Percentiles rank a stretch among this genome's conserved stretches.
Evolutionary conservation across 2,888 invertebrate species (phyloP).

Genomic region (Microctonus hyperodae): DNA sequence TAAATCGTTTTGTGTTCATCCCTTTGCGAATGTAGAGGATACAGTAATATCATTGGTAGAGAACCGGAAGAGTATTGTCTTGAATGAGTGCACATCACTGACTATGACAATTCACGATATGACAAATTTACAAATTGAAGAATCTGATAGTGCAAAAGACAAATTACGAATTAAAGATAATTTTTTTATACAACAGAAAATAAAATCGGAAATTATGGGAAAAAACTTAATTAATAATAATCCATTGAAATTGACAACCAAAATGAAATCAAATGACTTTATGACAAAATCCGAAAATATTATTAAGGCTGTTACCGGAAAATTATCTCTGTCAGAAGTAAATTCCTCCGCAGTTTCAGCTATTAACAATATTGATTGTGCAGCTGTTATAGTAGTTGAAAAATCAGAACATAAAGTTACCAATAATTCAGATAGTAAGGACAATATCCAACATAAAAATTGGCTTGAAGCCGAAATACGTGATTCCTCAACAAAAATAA

Average conservation of each 20-base stretch:
- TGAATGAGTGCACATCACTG: neutral
- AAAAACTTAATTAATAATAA: neutral
- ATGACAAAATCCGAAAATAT: conserved; percentile 5
- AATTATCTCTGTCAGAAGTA: neutral
- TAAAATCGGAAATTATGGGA: neutral
- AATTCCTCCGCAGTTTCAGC: conserved; percentile 19
- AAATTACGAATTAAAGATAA: neutral
- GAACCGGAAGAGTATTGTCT: conserved; percentile 25
- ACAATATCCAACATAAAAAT: conserved; percentile 58
- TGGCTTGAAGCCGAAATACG: conserved; percentile 59
- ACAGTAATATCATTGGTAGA: neutral
- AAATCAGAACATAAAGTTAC: conserved; percentile 49
- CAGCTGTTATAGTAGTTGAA: conserved; percentile 56
- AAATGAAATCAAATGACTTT: neutral
- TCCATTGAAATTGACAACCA: neutral
- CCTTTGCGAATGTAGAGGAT: neutral
- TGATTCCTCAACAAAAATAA: conserved; percentile 60
- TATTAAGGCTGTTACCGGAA: neutral
- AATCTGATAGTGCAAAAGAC: neutral
- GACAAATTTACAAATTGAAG: neutral
- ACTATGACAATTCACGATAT: conserved; percentile 9
- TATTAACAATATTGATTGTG: conserved; percentile 50
- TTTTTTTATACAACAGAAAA: neutral
- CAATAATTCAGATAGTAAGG: conserved; percentile 52
- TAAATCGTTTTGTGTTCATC: neutral